Evolutionary conservation across 37 sponge, comb jelly and placozoan species (phyloP), one percentile per base, ranked within the genome.

Genomic region (Mnemiopsis leidyi): DNA sequence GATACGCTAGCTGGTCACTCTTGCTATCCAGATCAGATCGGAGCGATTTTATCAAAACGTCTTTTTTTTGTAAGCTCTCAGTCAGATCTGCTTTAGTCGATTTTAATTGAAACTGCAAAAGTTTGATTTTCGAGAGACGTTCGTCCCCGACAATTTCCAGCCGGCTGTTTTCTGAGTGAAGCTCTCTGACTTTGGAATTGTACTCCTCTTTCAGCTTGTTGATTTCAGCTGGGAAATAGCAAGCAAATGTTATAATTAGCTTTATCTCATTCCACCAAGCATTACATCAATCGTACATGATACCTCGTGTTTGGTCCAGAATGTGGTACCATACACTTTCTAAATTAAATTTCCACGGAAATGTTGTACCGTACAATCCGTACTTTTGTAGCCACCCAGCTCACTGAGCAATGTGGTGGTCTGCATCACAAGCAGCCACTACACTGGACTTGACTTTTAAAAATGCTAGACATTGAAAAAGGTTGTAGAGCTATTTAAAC

Each of bases 1-100:
- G 82, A 23, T 36, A 79, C 82, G 82, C 82, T 13, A 79, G 21
- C 82, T 79, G 82, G 21, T 79, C 82, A 33, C 82, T 79, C 21
- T 79, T 79, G 36, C 82, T 35, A 2, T 79, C 82, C 23, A 79
- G 21, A 32, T 79, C 82, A 33, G 82, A 36, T 21, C 82, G 82
- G 20, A 79, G 37, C 36, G 82, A 79, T 5, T 79, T 3, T 7
- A 79, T 79, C 29, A 79, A 33, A 30, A 79, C 82, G 82, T 79
- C 82, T 36, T 79, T 79, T 33, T 79, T 79, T 9, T 32, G 37
- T 20, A 79, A 35, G 36, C 82, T 79, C 23, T 79, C 82, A 35
- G 82, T 79, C 29, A 79, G 36, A 29, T 79, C 82, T 23, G 82
- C 38, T 79, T 79, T 79, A 16, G 82, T 79, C 36, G 82, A 79